phyloP scores from a whole-genome alignment of 2,888 invertebrate genomes.

The Cetonia aurata region DNA sequence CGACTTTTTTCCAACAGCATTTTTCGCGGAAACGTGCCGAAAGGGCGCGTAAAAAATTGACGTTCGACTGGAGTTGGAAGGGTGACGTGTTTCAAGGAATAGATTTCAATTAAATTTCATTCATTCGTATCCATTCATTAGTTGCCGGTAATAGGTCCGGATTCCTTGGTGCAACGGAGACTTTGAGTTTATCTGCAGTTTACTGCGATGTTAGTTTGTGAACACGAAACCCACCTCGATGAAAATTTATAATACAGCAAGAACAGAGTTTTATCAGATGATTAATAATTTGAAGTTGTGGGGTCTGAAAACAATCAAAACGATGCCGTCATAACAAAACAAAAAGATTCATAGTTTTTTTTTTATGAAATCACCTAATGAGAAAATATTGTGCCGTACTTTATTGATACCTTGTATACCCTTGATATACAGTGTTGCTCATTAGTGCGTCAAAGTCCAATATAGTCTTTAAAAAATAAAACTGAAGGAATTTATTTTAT shows the following conservation, averaged over 20 bases:
- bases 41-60: not conserved
- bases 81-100: slow-evolving; percentile 22
- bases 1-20: not conserved
- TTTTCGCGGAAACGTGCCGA: slow-evolving; percentile 15
- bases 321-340: too few species aligned
- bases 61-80: not conserved
- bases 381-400: too few species aligned
- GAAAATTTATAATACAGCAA: not conserved
- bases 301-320: too few species aligned
- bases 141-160: not conserved
- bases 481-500: too few species aligned
- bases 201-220: not conserved
- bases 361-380: too few species aligned
- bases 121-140: slow-evolving; percentile 19
- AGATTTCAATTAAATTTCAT: slow-evolving; percentile 39
- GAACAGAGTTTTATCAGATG: too few species aligned
- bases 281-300: too few species aligned
- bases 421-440: too few species aligned
- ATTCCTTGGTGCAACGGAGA: not conserved
- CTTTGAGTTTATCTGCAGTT: not conserved
- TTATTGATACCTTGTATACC: too few species aligned
- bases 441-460: too few species aligned
- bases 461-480: too few species aligned
- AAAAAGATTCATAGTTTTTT: too few species aligned
- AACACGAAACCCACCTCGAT: not conserved